Conservation (phyloP, 2,797 vertebrate species). For the Apogon hyalosoma region DNA sequence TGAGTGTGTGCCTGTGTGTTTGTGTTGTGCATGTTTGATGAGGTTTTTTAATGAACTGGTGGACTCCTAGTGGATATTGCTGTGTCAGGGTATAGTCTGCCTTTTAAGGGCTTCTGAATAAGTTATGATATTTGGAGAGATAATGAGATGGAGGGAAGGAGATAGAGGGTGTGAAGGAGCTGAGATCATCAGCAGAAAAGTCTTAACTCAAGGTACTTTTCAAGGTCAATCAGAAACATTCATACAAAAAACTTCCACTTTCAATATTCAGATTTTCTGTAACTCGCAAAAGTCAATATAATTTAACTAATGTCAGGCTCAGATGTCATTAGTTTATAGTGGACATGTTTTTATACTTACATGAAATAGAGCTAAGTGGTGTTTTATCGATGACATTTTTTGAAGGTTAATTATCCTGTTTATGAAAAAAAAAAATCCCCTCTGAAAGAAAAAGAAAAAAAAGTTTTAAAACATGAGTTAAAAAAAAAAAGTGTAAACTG, state of each 20-base stretch:
- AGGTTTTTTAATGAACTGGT: constrained; percentile 81
- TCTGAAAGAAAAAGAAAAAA: not conserved
- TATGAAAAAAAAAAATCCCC: not conserved
- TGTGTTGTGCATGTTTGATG: constrained; percentile 78
- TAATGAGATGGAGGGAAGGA: constrained; percentile 79
- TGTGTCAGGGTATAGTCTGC: constrained; percentile 79
- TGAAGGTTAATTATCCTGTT: too few relatives aligned
- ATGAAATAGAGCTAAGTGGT: not conserved
- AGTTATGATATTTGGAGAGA: constrained; percentile 85
- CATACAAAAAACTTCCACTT: constrained; percentile 23
- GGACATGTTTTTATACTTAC: not conserved
- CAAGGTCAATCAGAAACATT: constrained; percentile 65
- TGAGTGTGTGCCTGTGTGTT: constrained; percentile 40
- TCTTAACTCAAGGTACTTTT: constrained; percentile 60
- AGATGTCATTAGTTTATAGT: not conserved
- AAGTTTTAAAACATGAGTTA: too few relatives aligned
- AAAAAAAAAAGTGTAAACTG: not conserved
- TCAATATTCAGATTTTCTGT: too few relatives aligned
- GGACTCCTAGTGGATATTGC: constrained; percentile 74
- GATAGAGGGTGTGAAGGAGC: constrained; percentile 63
- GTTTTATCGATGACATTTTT: constrained; percentile 1
- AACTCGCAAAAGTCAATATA: too few relatives aligned
- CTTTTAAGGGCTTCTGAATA: constrained; percentile 83
- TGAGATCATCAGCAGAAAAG: constrained; percentile 76
- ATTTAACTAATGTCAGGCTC: not conserved